These are phyloP conservation scores for Alcis repandata DNA, from an alignment of 2,888 invertebrate genomes.

Conservation along the genomic window DNA sequence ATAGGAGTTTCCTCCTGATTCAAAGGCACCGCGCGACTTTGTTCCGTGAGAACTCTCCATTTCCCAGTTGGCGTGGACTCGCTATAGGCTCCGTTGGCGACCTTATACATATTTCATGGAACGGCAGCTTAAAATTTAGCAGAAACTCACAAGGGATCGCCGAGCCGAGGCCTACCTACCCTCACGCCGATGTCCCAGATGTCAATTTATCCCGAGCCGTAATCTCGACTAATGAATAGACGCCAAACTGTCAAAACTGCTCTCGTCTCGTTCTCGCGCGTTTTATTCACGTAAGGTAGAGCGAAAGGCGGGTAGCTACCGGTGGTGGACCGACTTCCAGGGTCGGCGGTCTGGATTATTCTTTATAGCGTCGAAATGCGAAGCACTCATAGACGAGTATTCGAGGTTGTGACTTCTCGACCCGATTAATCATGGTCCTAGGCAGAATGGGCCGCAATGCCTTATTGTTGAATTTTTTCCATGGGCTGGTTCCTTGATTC, in stretches of 20 bases:
- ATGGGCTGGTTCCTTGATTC: neutral
- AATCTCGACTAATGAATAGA: slow-evolving; percentile 85
- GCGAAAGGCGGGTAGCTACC: slow-evolving; percentile 63
- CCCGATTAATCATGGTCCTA: slow-evolving; percentile 75
- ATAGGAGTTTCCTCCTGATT: slow-evolving; percentile 6
- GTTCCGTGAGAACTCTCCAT: slow-evolving; percentile 44
- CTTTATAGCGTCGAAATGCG: slow-evolving; percentile 83
- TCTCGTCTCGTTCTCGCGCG: slow-evolving; percentile 68
- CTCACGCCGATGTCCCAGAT: slow-evolving; percentile 69
- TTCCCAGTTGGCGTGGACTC: slow-evolving; percentile 36
- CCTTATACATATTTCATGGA: slow-evolving; percentile 69
- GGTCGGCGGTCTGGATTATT: slow-evolving; percentile 81
- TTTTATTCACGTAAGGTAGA: slow-evolving; percentile 60
- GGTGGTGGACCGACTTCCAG: slow-evolving; percentile 66
- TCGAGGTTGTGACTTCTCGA: slow-evolving; percentile 78
- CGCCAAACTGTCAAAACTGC: slow-evolving; percentile 68
- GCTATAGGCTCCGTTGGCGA: slow-evolving; percentile 46
- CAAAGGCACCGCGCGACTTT: slow-evolving; percentile 22
- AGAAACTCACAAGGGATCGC: slow-evolving; percentile 79
- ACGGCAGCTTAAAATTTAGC: slow-evolving; percentile 75
- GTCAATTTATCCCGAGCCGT: slow-evolving; percentile 82
- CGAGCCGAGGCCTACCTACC: slow-evolving; percentile 64
- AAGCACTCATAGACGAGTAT: slow-evolving; percentile 80
- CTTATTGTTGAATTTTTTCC: slow-evolving; percentile 4
- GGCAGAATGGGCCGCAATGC: slow-evolving; percentile 41